Base-by-base conservation (phyloP, 92 coral and sea anemone genomes). In the Virgularia gustaviana region DNA sequence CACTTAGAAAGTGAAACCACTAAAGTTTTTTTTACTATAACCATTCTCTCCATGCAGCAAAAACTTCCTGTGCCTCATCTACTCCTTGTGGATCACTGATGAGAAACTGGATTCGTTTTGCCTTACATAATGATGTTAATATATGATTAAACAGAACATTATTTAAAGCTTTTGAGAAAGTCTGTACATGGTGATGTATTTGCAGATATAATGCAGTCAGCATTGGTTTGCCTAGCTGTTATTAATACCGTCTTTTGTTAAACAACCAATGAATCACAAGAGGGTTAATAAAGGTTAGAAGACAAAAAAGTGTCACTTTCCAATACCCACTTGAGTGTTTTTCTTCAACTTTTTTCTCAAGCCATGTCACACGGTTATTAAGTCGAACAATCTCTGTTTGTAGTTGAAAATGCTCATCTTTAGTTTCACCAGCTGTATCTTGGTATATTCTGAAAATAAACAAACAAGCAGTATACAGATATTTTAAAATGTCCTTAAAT, bases 231-330 rank as follows among this genome's bases (percentile, higher is more conserved):
- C 27, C 25, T 18, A 1, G 10, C 9, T 38, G 0, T 16, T 49
- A 23, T 33, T 34, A 19, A 49, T 79, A 85, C 65, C 95, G 80
- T 76, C 89, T 80, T 32, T 80, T 84, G 68, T 80, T 81, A 78
- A 92, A 92, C 49, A 89, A 70, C 98, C 96, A 92, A 38, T 88
- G 86, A 5, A 92, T 72, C 19, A 92, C 47, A 9, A 92, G 16
- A 4, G 96, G 96, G 59, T 89, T 88, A 34, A 91, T 78, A 18
- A 91, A 78, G 8, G 98, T 89, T 4, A 92, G 78, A 5, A 89
- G 77, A 79, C 87, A 89, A 61, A 89, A 76, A 8, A 88, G 49
- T 27, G 90, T 55, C 25, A 87, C 89, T 24, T 90, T 83, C 98
- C 98, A 92, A 66, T 84, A 89, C 32, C 96, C 88, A 27, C 76